Evolutionary conservation across 2,888 invertebrate genomes (phyloP), one percentile per base, ranked within the genome.

Genomic region (Rhingia rostrata): DNA sequence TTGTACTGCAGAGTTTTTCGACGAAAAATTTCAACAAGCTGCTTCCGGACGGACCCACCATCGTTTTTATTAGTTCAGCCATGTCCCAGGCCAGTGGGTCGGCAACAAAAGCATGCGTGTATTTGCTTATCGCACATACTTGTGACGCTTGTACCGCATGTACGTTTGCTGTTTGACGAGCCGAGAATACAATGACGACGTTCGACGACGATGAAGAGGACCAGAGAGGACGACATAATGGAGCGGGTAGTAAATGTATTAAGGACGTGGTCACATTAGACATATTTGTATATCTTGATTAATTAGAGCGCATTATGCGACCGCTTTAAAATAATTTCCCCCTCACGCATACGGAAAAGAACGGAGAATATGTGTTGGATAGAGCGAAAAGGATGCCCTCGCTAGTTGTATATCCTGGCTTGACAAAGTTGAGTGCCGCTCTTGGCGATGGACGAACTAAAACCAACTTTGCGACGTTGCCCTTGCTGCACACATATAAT

Each of bases 231-330:
- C 70, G 61, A 69, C 63, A 41, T 37, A 70, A 63, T 63, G 70
- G 70, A 49, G 49, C 41, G 63, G 51, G 58, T 54, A 67, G 49
- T 73, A 73, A 73, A 78, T 47, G 51, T 63, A 78, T 63, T 64
- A 70, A 66, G 77, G 81, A 82, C 67, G 72, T 83, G 67, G 83
- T 64, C 79, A 84, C 64, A 78, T 73, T 78, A 78, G 70, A 66
- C 60, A 77, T 72, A 77, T 67, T 54, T 77, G 61, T 80, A 74
- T 69, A 83, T 83, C 73, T 74, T 84, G 79, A 80, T 84, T 84
- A 84, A 84, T 84, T 80, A 80, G 80, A 74, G 74, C 79, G 60
- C 84, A 74, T 79, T 84, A 79, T 74, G 78, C 64, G 74, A 74
- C 69, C 79, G 74, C 64, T 84, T 84, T 80, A 84, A 84, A 83